Evolutionary conservation across 2,888 invertebrate species (phyloP).

Genomic region (Panopea generosa): DNA sequence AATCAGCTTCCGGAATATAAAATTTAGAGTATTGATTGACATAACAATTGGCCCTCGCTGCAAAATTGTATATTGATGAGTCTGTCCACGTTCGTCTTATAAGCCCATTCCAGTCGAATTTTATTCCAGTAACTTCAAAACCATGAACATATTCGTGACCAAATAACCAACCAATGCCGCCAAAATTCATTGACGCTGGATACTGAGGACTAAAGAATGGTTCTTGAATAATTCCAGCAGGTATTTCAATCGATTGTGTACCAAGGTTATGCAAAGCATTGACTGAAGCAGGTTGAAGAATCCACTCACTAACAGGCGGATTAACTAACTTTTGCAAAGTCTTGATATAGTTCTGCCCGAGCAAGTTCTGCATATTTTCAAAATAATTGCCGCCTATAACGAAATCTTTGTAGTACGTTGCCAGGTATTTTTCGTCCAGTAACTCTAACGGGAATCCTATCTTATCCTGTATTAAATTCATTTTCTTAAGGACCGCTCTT

Average conservation of each 20-base stretch:
- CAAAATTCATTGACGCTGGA: slow-evolving; percentile 28
- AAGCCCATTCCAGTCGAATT: slow-evolving; percentile 30
- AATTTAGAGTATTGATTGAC: slow-evolving; percentile 34
- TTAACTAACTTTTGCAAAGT: slow-evolving; percentile 7
- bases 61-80: slow-evolving; percentile 4
- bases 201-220: slow-evolving; percentile 16
- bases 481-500: neutral
- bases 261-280: slow-evolving; percentile 23
- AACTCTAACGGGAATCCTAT: slow-evolving; percentile 25
- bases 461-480: slow-evolving; percentile 7
- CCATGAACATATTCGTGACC: slow-evolving; percentile 35
- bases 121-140: slow-evolving; percentile 23
- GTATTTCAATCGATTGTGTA: slow-evolving; percentile 17
- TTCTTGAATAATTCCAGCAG: slow-evolving; percentile 12
- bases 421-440: slow-evolving; percentile 3
- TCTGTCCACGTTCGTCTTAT: slow-evolving; percentile 17
- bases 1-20: slow-evolving; percentile 16
- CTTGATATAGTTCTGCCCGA: slow-evolving; percentile 14
- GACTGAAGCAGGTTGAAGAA: slow-evolving; percentile 4
- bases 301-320: slow-evolving; percentile 15
- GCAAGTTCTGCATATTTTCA: slow-evolving; percentile 16
- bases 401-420: slow-evolving; percentile 2
- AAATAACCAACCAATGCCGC: slow-evolving; percentile 24
- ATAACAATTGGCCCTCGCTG: slow-evolving; percentile 5
- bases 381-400: slow-evolving; percentile 11